These are phyloP conservation scores for Caenorhabditis sp. DNA, from an alignment of 2,888 invertebrate genomes.

Conservation along the genomic window DNA sequence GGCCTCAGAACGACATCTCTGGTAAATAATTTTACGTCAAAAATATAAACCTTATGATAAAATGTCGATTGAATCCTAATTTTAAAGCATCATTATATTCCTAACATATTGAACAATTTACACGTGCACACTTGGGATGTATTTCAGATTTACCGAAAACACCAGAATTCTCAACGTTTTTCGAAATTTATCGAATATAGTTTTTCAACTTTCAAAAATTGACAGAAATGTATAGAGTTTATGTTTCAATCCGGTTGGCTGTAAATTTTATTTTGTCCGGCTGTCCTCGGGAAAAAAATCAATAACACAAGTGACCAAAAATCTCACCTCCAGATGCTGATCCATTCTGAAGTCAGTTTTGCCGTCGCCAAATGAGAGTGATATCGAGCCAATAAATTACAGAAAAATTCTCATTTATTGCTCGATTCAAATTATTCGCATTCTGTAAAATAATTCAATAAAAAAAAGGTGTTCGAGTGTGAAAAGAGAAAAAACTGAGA, in stretches of 20 bases:
- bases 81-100: too few species aligned
- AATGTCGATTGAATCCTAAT: too few species aligned
- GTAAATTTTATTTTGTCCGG: neutral
- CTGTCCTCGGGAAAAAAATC: neutral
- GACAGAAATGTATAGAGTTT: too few species aligned
- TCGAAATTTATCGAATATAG: too few species aligned
- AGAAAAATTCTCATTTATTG: neutral
- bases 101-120: too few species aligned
- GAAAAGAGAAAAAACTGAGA: neutral
- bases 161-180: too few species aligned
- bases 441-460: neutral
- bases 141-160: too few species aligned
- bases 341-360: neutral
- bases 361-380: neutral
- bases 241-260: neutral
- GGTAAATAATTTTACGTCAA: too few species aligned
- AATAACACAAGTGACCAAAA: neutral
- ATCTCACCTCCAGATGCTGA: constrained; percentile 3
- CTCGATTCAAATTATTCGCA: neutral
- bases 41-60: too few species aligned
- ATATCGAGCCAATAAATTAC: neutral
- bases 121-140: too few species aligned
- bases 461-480: neutral
- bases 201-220: too few species aligned
- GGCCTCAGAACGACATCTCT: too few species aligned